These are phyloP conservation scores for Portevinia maculata DNA, from an alignment of 2,888 invertebrate species.

Conservation along the genomic window DNA sequence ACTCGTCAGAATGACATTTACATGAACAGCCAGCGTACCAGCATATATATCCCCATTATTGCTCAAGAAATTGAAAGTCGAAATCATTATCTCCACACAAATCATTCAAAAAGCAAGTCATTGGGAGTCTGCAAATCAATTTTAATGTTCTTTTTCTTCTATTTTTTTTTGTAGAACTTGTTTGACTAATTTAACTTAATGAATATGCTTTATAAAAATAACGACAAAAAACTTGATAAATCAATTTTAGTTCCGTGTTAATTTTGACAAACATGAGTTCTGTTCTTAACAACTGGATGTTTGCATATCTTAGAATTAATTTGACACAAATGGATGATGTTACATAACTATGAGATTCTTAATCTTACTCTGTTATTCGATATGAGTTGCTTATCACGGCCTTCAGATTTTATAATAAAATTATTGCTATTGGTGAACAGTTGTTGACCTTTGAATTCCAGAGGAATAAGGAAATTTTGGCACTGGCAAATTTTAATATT, in stretches of 20 bases:
- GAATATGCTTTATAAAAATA: conserved; percentile 20
- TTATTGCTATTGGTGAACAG: neutral
- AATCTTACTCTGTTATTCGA: neutral
- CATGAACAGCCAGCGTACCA: neutral
- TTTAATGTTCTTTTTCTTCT: neutral
- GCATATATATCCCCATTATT: conserved; percentile 25
- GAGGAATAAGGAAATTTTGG: neutral
- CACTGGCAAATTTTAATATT: neutral
- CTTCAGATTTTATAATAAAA: conserved; percentile 10
- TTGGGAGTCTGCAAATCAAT: conserved; percentile 10
- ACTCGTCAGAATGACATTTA: conserved; percentile 57
- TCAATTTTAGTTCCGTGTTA: conserved; percentile 61
- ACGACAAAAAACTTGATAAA: conserved; percentile 44
- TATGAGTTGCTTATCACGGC: neutral
- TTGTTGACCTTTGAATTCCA: neutral
- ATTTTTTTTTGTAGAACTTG: conserved; percentile 1
- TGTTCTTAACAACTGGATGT: conserved; percentile 18
- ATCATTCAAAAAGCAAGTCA: conserved; percentile 53
- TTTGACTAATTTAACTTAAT: conserved; percentile 12
- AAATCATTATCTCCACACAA: conserved; percentile 8
- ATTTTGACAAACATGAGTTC: conserved; percentile 34
- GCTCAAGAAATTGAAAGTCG: conserved; percentile 55
- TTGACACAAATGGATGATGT: conserved; percentile 1
- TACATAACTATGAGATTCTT: conserved; percentile 45
- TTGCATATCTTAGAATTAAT: conserved; percentile 54